phyloP scores from a whole-genome alignment of 2,888 invertebrate species.

The Ochlodes sylvanus region DNA sequence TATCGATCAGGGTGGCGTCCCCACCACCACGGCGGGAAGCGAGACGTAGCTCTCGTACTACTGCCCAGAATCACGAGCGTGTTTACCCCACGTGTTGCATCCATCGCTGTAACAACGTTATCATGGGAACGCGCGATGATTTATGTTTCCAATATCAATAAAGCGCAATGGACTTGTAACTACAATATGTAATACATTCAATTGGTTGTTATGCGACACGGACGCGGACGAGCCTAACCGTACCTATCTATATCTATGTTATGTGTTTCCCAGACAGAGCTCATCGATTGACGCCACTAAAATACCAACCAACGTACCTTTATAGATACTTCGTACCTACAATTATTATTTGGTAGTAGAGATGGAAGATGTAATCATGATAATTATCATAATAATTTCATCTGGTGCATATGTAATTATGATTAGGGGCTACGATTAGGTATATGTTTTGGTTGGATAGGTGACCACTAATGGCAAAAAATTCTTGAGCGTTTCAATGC shows the following conservation, averaged over 20 bases:
- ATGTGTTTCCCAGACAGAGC: not conserved
- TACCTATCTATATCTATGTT: not conserved
- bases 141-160: conserved; percentile 10
- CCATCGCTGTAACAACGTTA: conserved; percentile 12
- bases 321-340: too few species aligned
- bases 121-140: conserved; percentile 4
- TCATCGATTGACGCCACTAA: not conserved
- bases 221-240: not conserved
- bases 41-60: conserved; percentile 7
- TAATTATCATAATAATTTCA: too few species aligned
- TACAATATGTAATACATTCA: not conserved
- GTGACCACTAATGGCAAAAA: too few species aligned
- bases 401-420: too few species aligned
- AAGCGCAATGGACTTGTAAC: conserved; percentile 20
- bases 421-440: too few species aligned
- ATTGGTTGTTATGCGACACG: not conserved
- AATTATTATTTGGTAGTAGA: too few species aligned
- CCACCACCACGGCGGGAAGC: conserved; percentile 7
- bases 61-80: not conserved
- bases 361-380: too few species aligned
- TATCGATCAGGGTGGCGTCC: conserved; percentile 24
- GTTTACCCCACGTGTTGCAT: conserved; percentile 14
- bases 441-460: too few species aligned
- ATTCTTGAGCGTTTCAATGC: too few species aligned
- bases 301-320: too few species aligned